Evolutionary conservation across 2,888 invertebrate species (phyloP), one percentile per base, ranked within the genome.

Genomic region (Leptinotarsa rubiginosa): DNA sequence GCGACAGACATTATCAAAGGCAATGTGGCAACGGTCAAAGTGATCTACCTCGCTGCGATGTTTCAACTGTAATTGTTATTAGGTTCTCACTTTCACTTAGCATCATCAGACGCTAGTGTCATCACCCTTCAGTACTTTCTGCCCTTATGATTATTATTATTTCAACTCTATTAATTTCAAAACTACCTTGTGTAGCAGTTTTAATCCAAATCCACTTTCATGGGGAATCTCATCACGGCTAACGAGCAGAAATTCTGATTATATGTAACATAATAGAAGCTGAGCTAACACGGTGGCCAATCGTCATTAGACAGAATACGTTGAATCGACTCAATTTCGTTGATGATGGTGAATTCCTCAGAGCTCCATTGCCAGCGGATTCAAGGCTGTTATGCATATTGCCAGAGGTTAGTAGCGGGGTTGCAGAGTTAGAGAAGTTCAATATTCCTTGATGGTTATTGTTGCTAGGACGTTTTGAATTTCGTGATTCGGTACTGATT

Each of bases 301-400:
- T 80, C 80, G 78, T 78, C 78, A 76, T 80, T 80, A 78, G 74
- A 74, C 73, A 71, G 77, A 76, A 75, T 77, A 76, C 72, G 73
- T 72, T 15, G 65, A 65, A 59, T 68, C 47, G 72, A 75, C 71
- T 71, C 71, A 75, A 75, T 75, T 71, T 71, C 71, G 56, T 56
- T 65, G 73, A 59, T 70, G 73, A 74, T 70, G 69, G 73, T 70
- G 64, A 74, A 74, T 54, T 74, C 73, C 73, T 70, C 70, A 41
- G 70, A 74, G 70, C 52, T 74, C 47, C 66, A 74, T 74, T 74
- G 66, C 66, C 62, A 66, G 66, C 70, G 62, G 47, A 47, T 66
- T 52, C 41, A 41, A 20, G 73, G 16, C 59, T 47, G 67, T 66
- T 70, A 70, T 66, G 56, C 56, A 62, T 67, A 74, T 70, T 70